A percentile compares a stretch with the other conserved stretches of the same genome.
Conservation (phyloP, 2,113 vertebrate species). For the Dasyprocta punctata region DNA sequence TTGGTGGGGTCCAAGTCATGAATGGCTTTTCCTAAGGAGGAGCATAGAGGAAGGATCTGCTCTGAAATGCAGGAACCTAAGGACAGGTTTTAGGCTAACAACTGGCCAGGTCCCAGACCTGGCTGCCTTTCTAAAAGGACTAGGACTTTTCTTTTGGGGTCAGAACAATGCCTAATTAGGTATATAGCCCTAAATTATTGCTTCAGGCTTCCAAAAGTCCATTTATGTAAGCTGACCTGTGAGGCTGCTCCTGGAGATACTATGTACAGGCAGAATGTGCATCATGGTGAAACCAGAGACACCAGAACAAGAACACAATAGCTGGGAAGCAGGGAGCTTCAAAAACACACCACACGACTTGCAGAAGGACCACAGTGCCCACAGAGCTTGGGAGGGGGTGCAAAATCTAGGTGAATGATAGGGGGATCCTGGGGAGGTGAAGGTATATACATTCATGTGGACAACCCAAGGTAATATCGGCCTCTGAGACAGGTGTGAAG, state of each 20-base stretch:
- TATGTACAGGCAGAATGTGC: neutral
- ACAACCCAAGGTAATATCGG: neutral
- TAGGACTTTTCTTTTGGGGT: neutral
- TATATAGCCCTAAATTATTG: neutral
- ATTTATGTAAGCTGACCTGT: no score
- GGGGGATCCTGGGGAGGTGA: neutral
- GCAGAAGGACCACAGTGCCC: accelerated
- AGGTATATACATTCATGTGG: neutral
- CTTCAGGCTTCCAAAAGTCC: neutral
- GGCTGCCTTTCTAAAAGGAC: neutral
- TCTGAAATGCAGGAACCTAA: neutral
- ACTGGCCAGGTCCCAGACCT: no score
- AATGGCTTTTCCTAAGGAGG: neutral
- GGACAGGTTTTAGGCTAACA: neutral
- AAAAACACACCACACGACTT: accelerated
- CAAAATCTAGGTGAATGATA: no score
- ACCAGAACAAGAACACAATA: neutral
- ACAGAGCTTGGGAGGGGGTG: neutral
- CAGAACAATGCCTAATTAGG: neutral
- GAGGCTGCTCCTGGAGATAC: no score
- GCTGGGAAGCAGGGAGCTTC: accelerated
- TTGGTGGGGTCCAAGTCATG: neutral
- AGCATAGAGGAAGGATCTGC: no score
- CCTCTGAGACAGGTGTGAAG: neutral
- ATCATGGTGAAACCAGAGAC: accelerated